Conservation (phyloP, 2,888 invertebrate species). For the Pharmacophagus antenor region DNA sequence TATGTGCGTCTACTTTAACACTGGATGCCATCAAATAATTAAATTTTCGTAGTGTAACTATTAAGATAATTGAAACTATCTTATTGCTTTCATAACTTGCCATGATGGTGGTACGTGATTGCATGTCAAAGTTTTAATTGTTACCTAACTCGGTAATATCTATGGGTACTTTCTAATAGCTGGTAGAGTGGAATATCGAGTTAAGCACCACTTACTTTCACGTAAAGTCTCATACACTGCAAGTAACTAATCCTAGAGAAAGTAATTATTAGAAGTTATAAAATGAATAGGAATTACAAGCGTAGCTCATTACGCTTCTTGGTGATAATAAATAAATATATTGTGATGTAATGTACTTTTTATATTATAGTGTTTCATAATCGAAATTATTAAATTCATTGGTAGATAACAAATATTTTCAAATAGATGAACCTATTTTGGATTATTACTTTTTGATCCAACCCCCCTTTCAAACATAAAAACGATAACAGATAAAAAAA, state of each 20-base stretch:
- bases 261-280: background rate
- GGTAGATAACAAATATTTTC: too few relatives aligned
- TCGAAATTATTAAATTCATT: too few relatives aligned
- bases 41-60: too few relatives aligned
- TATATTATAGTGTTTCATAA: background rate
- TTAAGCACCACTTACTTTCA: background rate
- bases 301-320: background rate
- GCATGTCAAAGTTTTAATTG: slow-evolving; percentile 3
- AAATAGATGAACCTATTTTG: too few relatives aligned
- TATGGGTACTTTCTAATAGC: background rate
- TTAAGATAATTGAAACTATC: too few relatives aligned
- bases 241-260: background rate
- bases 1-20: too few relatives aligned
- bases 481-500: too few relatives aligned
- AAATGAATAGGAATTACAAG: background rate
- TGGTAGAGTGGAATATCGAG: background rate
- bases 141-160: background rate
- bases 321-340: background rate
- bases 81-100: background rate
- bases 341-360: background rate
- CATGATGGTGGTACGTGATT: background rate
- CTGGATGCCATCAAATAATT: too few relatives aligned
- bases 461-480: too few relatives aligned
- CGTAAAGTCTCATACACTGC: background rate
- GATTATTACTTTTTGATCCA: too few relatives aligned